phyloP scores from a whole-genome alignment of 2,797 vertebrate genomes.

The Spondyliosoma cantharus region DNA sequence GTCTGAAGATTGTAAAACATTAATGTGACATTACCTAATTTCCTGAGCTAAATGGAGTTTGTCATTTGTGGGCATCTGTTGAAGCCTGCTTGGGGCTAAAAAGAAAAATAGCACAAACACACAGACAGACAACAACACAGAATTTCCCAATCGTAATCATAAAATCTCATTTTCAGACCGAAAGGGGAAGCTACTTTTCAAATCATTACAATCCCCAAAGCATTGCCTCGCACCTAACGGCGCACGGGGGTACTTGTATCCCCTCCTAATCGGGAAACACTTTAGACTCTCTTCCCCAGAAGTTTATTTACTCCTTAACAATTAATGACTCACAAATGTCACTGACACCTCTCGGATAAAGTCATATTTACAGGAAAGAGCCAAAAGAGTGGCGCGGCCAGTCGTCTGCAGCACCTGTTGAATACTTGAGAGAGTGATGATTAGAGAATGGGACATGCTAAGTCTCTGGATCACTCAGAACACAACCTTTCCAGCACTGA shows the following conservation, averaged over 20 bases:
- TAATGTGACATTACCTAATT: not conserved
- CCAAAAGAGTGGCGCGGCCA: slow-evolving; percentile 67
- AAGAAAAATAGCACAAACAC: slow-evolving; percentile 12
- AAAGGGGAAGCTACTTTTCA: slow-evolving; percentile 5
- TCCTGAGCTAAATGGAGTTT: not conserved
- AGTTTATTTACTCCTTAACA: slow-evolving; percentile 71
- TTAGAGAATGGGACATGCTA: slow-evolving; percentile 64
- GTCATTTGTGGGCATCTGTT: not conserved
- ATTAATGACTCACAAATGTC: slow-evolving; percentile 69
- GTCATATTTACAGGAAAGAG: slow-evolving; percentile 76
- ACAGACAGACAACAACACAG: not conserved
- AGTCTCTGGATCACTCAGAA: slow-evolving; percentile 64
- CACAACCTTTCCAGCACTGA: slow-evolving; percentile 63
- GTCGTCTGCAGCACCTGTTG: slow-evolving; percentile 73
- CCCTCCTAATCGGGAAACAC: slow-evolving; percentile 48
- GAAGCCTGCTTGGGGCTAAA: not conserved
- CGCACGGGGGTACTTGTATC: not conserved
- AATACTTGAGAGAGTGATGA: slow-evolving; percentile 75
- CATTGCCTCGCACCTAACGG: not conserved
- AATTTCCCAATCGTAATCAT: not conserved
- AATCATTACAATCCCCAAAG: not conserved
- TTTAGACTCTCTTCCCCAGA: slow-evolving; percentile 31
- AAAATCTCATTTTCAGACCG: not conserved
- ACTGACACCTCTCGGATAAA: slow-evolving; percentile 69
- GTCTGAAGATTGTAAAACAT: slow-evolving; percentile 36